Percentiles rank a stretch among this genome's conserved stretches.
phyloP scores from a whole-genome alignment of 2,113 vertebrate genomes.

The Percina caprodes region DNA sequence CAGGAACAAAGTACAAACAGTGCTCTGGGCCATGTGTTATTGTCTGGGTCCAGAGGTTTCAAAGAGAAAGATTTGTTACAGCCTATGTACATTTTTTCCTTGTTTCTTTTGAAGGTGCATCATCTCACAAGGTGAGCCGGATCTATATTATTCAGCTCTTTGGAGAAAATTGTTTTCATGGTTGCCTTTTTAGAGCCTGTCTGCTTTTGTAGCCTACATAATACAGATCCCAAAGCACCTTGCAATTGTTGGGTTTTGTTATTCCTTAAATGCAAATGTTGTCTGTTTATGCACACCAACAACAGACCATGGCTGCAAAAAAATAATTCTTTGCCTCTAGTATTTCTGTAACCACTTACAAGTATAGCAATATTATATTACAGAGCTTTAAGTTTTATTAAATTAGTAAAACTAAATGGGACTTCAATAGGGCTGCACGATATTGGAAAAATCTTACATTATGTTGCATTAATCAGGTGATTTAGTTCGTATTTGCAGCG shows the following conservation, averaged over 20 bases:
- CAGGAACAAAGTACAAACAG: slow-evolving; percentile 36
- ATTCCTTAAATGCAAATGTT: slow-evolving; percentile 34
- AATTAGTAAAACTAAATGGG: slow-evolving; percentile 30
- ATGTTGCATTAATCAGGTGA: too few relatives aligned
- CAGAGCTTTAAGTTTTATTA: slow-evolving; percentile 21
- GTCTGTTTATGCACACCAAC: neutral
- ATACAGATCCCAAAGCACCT: neutral
- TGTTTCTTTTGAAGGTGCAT: slow-evolving; percentile 50
- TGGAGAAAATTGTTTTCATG: slow-evolving; percentile 26
- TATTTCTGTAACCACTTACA: slow-evolving; percentile 22
- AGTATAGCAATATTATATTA: slow-evolving; percentile 35
- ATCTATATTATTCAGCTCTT: slow-evolving; percentile 43
- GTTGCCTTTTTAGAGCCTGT: slow-evolving; percentile 33
- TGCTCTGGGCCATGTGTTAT: slow-evolving; percentile 36
- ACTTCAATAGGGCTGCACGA: too few relatives aligned
- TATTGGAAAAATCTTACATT: too few relatives aligned
- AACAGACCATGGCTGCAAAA: slow-evolving; percentile 12
- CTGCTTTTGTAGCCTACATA: neutral
- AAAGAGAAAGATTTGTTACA: slow-evolving; percentile 45
- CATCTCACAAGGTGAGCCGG: slow-evolving; percentile 41
- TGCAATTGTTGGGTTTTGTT: slow-evolving; percentile 14
- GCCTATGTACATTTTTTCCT: slow-evolving; percentile 11
- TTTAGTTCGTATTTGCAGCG: too few relatives aligned
- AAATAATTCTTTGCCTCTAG: slow-evolving; percentile 10
- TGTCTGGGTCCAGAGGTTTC: slow-evolving; percentile 18